Base-by-base conservation (phyloP, 2,888 invertebrate species). In the Dryomyza anilis region DNA sequence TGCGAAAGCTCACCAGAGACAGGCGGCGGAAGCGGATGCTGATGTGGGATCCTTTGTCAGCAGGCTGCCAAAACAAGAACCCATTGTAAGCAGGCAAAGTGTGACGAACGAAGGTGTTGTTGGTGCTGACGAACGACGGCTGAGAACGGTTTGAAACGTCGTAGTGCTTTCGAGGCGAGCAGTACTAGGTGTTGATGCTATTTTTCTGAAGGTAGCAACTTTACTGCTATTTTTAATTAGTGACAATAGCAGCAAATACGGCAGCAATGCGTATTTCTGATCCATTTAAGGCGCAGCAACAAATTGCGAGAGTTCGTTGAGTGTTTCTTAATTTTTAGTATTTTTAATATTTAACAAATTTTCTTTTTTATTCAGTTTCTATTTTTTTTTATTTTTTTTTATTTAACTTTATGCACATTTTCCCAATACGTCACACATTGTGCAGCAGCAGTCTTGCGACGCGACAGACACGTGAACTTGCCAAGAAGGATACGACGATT, bases 21-120 rank as follows among this genome's bases (percentile, higher is more conserved):
- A 66, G 45, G 64, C 43, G 43, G 64, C 23, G 30, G 60, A n/a
- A 46, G 46, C 5, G 12, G 48, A 45, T 12, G 33, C 45, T 10
- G 55, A 27, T 43, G 53, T 29, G 3, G 63, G 43, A 33, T 69
- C 63, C 65, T 69, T 66, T 55, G 66, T 43, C 16, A 57, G 30
- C 25, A 63, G 67, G 57, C 69, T 67, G 12, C 69, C 67, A n/a
- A 67, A 64, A 53, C 69, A 69, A 46, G 67, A 67, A 30, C 69
- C 67, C 67, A 69, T 67, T 58, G 16, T 64, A 19, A 50, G 27
- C 36, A 45, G 19, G 12, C 39, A 29, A 29, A 46, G 10, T 45
- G 46, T 39, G 14, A 23, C 27, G 45, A 60, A 33, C 14, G 23
- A 50, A 2, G 43, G 14, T 14, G 29, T 21, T 50, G 27, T 5